Evolutionary conservation across 1,140 invertebrate species (phyloP).

Genomic region (Drosophila lacteicornis): DNA sequence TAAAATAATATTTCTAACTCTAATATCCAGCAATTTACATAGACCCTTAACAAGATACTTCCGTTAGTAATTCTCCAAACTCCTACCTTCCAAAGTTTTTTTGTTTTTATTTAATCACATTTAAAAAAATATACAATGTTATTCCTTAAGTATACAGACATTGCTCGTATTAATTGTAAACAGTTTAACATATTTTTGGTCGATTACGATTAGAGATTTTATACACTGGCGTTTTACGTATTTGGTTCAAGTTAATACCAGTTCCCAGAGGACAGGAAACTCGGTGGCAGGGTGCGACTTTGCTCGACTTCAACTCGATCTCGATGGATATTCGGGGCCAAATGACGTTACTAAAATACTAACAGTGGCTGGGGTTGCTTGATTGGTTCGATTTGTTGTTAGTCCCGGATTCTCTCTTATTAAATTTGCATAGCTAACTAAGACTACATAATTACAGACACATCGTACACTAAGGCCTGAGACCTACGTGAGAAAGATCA

Average conservation of each 20-base stretch:
- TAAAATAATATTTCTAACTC: no score
- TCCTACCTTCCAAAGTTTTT: slow-evolving; percentile 8
- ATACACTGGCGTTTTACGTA: slow-evolving; percentile 56
- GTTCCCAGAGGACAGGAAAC: slow-evolving; percentile 15
- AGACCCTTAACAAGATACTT: no score
- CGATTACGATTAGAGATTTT: slow-evolving; percentile 48
- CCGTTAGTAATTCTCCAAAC: neutral
- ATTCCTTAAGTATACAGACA: slow-evolving; percentile 58
- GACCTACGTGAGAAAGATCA: slow-evolving; percentile 8
- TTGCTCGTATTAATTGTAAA: slow-evolving; percentile 59
- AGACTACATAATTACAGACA: slow-evolving; percentile 58
- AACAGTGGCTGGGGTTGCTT: slow-evolving; percentile 48
- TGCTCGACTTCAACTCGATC: slow-evolving; percentile 17
- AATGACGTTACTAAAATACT: slow-evolving; percentile 50
- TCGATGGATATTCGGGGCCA: slow-evolving; percentile 20
- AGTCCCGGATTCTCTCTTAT: slow-evolving; percentile 67
- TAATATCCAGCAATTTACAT: no score
- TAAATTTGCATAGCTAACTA: slow-evolving; percentile 74
- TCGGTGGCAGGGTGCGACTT: slow-evolving; percentile 24
- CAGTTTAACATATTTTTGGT: slow-evolving; percentile 68
- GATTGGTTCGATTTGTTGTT: slow-evolving; percentile 52
- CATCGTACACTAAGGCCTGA: slow-evolving; percentile 29
- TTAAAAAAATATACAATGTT: slow-evolving; percentile 77
- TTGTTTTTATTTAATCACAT: slow-evolving; percentile 66
- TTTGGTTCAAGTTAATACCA: slow-evolving; percentile 49